Conservation (phyloP, 2,888 invertebrate species). For the Helobdella robusta region DNA sequence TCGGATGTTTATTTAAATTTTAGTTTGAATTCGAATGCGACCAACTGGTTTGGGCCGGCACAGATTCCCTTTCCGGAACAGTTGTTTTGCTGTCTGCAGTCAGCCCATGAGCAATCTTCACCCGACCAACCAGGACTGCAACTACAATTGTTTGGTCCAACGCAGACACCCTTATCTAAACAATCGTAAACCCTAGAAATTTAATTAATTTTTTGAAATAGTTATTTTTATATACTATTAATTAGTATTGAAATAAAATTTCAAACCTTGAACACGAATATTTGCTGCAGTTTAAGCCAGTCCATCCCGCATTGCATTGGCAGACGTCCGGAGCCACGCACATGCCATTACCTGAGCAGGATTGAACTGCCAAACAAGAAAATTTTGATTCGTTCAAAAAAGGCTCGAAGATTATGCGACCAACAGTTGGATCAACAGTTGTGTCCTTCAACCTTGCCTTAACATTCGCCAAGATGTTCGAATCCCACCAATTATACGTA, state of each 20-base stretch:
- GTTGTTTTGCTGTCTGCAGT: constrained; percentile 27
- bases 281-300: constrained; percentile 20
- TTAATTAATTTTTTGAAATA: too few relatives aligned
- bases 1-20: too few relatives aligned
- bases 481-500: constrained; percentile 26
- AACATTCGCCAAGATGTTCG: not conserved
- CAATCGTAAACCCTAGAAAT: constrained; percentile 31
- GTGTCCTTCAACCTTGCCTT: constrained; percentile 16
- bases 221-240: too few relatives aligned
- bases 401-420: constrained; percentile 21
- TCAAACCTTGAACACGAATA: constrained; percentile 24
- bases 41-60: constrained; percentile 19
- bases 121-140: constrained; percentile 32
- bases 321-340: constrained; percentile 22
- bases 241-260: too few relatives aligned
- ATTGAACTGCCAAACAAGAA: constrained; percentile 15
- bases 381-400: constrained; percentile 23
- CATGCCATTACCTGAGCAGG: constrained; percentile 26
- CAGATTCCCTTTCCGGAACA: constrained; percentile 27
- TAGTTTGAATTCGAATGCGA: too few relatives aligned
- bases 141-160: constrained; percentile 35
- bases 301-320: constrained; percentile 25
- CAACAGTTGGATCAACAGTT: constrained; percentile 10
- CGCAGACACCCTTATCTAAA: constrained; percentile 33
- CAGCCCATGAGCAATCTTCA: constrained; percentile 31